Base-by-base conservation (phyloP, 2,797 vertebrate species). In the Melopsittacus undulatus region DNA sequence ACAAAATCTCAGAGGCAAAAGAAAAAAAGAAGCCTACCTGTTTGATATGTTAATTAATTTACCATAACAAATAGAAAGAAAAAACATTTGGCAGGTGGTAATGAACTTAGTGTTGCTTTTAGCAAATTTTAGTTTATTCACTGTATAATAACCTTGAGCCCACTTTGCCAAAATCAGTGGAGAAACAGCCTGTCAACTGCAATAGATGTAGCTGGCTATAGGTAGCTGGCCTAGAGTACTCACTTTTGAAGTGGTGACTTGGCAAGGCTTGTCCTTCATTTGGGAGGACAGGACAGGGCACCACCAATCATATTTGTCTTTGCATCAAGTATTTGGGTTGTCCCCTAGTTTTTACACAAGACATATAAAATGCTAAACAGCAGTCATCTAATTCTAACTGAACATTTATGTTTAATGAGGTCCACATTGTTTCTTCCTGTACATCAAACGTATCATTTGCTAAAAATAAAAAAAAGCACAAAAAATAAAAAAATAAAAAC, bases 11-110 rank as follows among this genome's bases (percentile, higher is more conserved):
- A 87, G 66, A 86, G 22, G 0, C 5, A 75, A 77, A 16, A 34
- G 9, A 34, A 86, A 30, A 79, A 76, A 48, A 46, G 2, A n/a
- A 83, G 32, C 23, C 49, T 66, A 68, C 59, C 24, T 62, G 34
- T 80, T 93, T 92, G 74, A 88, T 78, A 85, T 36, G 10, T 43
- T 87, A 77, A 92, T 81, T 93, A 83, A 85, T 83, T 96, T 89
- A 90, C n/a, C 66, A 72, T 64, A 96, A 87, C 38, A 93, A 92
- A 88, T 21, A 74, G 48, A 93, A 85, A 67, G 13, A 73, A 85
- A 87, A 93, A 64, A 63, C 19, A 80, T 86, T 94, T 95, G 90
- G 40, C 83, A 87, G 64, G 51, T 90, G 81, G 32, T 51, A 67
- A 95, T 67, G 63, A 83, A 89, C 70, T 79, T 63, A 83, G 80